Evolutionary conservation across 2,888 invertebrate genomes (phyloP).

Genomic region (Euclidia mi): DNA sequence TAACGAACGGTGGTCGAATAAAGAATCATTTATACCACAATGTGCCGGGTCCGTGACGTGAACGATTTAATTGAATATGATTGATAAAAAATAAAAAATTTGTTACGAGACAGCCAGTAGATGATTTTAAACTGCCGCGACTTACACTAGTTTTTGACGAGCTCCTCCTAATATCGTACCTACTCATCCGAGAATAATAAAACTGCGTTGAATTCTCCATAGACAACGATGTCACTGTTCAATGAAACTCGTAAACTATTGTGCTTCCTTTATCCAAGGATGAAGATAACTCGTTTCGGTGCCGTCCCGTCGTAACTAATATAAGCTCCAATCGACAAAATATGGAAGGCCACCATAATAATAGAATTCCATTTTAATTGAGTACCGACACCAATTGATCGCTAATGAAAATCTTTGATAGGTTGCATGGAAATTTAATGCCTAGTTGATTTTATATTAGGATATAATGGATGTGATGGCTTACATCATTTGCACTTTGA

Average conservation of each 20-base stretch:
- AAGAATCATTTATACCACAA: constrained; percentile 7
- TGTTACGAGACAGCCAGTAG: no score
- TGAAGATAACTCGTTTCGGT: background rate
- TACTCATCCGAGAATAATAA: no score
- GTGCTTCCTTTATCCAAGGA: no score
- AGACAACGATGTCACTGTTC: no score
- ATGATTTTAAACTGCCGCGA: no score
- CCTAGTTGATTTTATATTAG: constrained; percentile 14
- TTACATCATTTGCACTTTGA: background rate
- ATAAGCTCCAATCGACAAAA: constrained; percentile 2
- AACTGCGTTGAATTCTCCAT: no score
- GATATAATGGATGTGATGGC: constrained; percentile 1
- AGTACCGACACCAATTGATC: constrained; percentile 30
- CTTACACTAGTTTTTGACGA: no score
- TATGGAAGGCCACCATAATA: constrained; percentile 20
- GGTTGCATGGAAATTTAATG: constrained; percentile 23
- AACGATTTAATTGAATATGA: no score
- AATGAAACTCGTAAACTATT: no score
- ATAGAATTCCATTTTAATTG: constrained; percentile 49
- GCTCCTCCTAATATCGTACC: no score
- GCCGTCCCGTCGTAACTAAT: background rate
- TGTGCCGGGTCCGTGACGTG: background rate
- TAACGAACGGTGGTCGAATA: constrained; percentile 23
- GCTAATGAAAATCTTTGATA: constrained; percentile 47
- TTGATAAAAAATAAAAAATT: no score